Conservation (phyloP, 1,140 invertebrate genomes). For the Tenebrio molitor region DNA sequence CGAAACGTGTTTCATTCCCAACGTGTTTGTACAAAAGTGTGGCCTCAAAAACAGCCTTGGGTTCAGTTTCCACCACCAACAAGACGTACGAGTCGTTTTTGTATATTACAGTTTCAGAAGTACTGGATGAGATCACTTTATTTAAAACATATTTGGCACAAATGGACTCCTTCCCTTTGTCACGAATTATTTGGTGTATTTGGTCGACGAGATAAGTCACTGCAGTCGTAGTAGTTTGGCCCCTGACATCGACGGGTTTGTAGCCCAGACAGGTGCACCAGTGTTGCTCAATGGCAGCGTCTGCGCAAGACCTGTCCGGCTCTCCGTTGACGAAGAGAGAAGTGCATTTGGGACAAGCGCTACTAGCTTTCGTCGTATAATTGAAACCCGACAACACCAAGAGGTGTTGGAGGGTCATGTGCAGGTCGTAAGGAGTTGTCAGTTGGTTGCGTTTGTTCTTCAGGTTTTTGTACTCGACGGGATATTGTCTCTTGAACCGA, state of each 20-base stretch:
- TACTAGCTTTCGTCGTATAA: slow-evolving; percentile 64
- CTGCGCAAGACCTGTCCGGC: slow-evolving; percentile 76
- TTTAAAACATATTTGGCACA: slow-evolving; percentile 66
- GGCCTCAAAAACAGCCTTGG: slow-evolving; percentile 60
- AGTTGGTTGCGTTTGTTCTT: slow-evolving; percentile 75
- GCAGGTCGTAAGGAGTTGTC: slow-evolving; percentile 82
- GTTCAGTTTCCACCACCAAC: slow-evolving; percentile 55
- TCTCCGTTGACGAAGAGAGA: slow-evolving; percentile 78
- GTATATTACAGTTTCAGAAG: slow-evolving; percentile 52
- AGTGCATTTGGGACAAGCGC: slow-evolving; percentile 75
- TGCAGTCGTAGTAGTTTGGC: slow-evolving; percentile 65
- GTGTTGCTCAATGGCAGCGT: slow-evolving; percentile 79
- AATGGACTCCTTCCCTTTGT: slow-evolving; percentile 62
- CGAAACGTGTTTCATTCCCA: slow-evolving; percentile 46
- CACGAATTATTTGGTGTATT: slow-evolving; percentile 62
- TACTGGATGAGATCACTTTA: slow-evolving; percentile 41
- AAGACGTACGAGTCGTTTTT: slow-evolving; percentile 55
- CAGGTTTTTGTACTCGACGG: slow-evolving; percentile 73
- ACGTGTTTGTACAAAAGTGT: slow-evolving; percentile 54
- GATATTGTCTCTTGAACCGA: slow-evolving; percentile 73
- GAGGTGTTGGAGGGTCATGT: slow-evolving; percentile 73
- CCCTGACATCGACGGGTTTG: slow-evolving; percentile 64
- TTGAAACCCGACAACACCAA: slow-evolving; percentile 66
- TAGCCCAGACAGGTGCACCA: slow-evolving; percentile 83
- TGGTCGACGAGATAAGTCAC: slow-evolving; percentile 67